phyloP scores from a whole-genome alignment of 1,140 invertebrate species.

The Dolichoris vasculosae region DNA sequence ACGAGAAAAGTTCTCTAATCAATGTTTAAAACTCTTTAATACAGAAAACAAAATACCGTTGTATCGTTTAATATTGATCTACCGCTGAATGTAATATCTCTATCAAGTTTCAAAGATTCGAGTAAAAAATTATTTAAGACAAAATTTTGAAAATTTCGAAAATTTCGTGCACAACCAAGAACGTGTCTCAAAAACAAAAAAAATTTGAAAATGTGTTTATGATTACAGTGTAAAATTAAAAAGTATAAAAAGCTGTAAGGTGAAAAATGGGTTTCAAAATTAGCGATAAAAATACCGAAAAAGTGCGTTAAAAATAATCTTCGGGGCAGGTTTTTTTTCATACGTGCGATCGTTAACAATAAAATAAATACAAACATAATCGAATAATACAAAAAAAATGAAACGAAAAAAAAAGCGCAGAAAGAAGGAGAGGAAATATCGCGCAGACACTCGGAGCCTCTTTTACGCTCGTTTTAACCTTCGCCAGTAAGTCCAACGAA shows the following conservation, averaged over 20 bases:
- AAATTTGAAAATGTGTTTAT: not conserved
- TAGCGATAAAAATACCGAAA: not conserved
- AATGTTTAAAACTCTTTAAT: constrained; percentile 26
- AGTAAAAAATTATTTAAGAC: no score
- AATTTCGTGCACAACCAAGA: no score
- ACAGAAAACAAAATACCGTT: constrained; percentile 32
- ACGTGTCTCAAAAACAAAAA: not conserved
- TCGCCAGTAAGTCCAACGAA: not conserved
- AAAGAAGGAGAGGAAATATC: not conserved
- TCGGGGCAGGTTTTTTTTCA: not conserved
- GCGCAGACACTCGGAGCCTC: not conserved
- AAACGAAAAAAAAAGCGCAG: not conserved
- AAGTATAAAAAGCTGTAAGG: not conserved
- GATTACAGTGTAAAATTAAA: not conserved
- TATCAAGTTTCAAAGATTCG: not conserved
- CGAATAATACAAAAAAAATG: not conserved
- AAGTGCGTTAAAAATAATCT: not conserved
- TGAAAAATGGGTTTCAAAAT: not conserved
- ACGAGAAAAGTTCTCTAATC: constrained; percentile 18
- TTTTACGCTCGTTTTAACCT: constrained; percentile 16
- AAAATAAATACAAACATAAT: constrained; percentile 8
- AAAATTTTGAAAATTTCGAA: no score
- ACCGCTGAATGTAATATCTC: constrained; percentile 19
- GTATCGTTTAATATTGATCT: constrained; percentile 40
- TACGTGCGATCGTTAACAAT: not conserved